Evolutionary conservation across 1,140 invertebrate species (phyloP).

Genomic region (Andrena cerasifolii): DNA sequence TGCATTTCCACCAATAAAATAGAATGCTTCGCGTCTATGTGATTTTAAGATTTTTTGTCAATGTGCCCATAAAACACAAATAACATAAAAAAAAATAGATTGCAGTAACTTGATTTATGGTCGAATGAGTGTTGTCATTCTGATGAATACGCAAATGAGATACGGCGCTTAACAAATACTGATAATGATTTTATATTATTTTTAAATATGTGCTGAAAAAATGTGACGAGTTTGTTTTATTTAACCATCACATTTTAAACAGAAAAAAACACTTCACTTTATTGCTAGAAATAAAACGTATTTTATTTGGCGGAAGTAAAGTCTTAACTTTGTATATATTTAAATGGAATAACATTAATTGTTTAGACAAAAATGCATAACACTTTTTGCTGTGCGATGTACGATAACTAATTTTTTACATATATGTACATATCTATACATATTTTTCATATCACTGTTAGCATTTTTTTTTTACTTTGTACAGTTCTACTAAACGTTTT

Average conservation of each 20-base stretch:
- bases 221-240: neutral
- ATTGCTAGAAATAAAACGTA: constrained; percentile 9
- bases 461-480: neutral
- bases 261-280: constrained; percentile 16
- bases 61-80: too few species aligned
- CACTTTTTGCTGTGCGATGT: neutral
- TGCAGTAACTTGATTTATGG: too few species aligned
- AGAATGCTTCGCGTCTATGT: neutral
- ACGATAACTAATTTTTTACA: constrained; percentile 27
- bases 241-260: neutral
- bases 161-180: too few species aligned
- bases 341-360: neutral
- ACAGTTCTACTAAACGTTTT: neutral
- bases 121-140: neutral
- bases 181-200: neutral
- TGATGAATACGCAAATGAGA: too few species aligned
- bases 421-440: constrained; percentile 28
- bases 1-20: constrained; percentile 1
- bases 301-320: neutral
- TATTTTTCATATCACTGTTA: constrained; percentile 12
- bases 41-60: neutral
- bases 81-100: too few species aligned
- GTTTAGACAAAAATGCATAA: constrained; percentile 4
- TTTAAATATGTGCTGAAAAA: constrained; percentile 1
- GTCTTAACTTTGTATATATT: neutral